These are phyloP conservation scores for Bubalus kerabau DNA, from an alignment of 2,113 vertebrate genomes.

Conservation along the genomic window DNA sequence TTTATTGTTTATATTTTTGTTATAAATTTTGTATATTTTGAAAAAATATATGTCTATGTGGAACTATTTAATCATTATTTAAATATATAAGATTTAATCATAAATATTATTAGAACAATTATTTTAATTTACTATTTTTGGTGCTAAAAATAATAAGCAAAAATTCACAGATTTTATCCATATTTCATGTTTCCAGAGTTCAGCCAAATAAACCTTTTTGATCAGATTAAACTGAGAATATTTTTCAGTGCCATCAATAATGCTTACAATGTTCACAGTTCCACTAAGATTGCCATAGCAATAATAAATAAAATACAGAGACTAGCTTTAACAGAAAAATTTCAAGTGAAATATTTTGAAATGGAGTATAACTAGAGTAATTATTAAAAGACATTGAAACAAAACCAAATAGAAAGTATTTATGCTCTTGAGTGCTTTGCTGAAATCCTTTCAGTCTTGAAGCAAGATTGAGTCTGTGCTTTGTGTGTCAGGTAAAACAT, in stretches of 20 bases:
- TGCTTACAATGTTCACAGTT: constrained; percentile 49
- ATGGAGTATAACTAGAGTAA: constrained; percentile 8
- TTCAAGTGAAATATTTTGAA: constrained; percentile 20
- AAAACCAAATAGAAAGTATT: constrained; percentile 72
- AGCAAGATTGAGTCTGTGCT: constrained; percentile 70
- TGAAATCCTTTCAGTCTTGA: constrained; percentile 61
- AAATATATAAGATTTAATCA: neutral
- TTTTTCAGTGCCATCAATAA: constrained; percentile 30
- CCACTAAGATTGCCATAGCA: constrained; percentile 47
- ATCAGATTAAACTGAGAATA: constrained; percentile 27
- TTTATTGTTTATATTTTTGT: neutral
- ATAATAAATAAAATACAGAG: constrained; percentile 60
- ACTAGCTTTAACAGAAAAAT: constrained; percentile 48
- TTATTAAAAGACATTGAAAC: constrained; percentile 70
- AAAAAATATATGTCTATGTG: neutral
- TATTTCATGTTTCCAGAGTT: neutral
- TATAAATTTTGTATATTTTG: neutral
- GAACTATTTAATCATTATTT: neutral
- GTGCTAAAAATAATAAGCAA: neutral
- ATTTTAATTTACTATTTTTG: neutral
- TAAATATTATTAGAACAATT: neutral
- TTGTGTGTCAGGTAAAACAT: constrained; percentile 79
- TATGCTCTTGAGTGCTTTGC: constrained; percentile 59
- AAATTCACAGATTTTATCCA: neutral
- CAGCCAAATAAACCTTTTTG: neutral